Evolutionary conservation across 2,888 invertebrate species (phyloP).

Genomic region (Antheraea assamensis): DNA sequence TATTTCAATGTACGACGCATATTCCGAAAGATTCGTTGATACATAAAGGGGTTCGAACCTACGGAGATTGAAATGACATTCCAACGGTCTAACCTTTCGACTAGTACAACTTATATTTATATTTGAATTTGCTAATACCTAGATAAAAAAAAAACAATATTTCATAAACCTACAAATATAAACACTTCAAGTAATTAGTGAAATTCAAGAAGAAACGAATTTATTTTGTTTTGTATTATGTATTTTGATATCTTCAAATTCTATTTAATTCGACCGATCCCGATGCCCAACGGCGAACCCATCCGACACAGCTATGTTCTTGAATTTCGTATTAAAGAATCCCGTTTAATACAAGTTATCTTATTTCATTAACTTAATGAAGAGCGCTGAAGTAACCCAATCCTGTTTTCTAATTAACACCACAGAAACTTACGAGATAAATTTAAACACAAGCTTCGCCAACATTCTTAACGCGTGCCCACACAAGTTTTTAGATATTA

Average conservation of each 20-base stretch:
- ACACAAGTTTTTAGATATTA: slow-evolving; percentile 9
- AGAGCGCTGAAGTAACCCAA: slow-evolving; percentile 59
- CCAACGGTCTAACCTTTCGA: too few species aligned
- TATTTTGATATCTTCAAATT: slow-evolving; percentile 9
- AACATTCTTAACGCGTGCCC: not conserved
- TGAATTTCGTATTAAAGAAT: slow-evolving; percentile 51
- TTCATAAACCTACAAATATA: too few species aligned
- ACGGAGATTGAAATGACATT: too few species aligned
- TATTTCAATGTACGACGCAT: too few species aligned
- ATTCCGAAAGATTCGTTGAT: too few species aligned
- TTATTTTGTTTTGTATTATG: not conserved
- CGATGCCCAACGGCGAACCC: slow-evolving; percentile 35
- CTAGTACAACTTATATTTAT: too few species aligned
- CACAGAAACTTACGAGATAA: slow-evolving; percentile 41
- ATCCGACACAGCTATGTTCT: slow-evolving; percentile 46
- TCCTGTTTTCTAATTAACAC: slow-evolving; percentile 62
- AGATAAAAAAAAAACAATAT: too few species aligned
- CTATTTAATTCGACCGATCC: slow-evolving; percentile 45
- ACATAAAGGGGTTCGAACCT: too few species aligned
- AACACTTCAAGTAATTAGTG: not conserved
- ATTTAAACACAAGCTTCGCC: slow-evolving; percentile 32
- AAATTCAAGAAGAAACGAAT: not conserved
- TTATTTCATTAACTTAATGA: slow-evolving; percentile 73
- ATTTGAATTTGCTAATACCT: too few species aligned
- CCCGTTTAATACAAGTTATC: slow-evolving; percentile 60